A percentile compares a stretch with the other conserved stretches of the same genome.
phyloP scores from a whole-genome alignment of 2,888 invertebrate species.

The Andrena fulva region DNA sequence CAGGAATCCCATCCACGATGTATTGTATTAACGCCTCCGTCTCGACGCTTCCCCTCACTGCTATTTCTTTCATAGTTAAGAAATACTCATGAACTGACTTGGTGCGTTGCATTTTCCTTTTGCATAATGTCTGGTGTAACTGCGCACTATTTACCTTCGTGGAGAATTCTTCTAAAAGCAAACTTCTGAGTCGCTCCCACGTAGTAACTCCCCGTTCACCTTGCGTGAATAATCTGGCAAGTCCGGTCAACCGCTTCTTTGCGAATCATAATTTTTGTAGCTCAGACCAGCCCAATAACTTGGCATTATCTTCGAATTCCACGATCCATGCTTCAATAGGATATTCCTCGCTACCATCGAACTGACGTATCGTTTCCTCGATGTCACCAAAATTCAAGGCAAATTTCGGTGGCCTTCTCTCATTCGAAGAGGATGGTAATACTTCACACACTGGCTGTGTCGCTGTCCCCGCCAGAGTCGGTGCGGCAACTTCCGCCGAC shows the following conservation, averaged over 20 bases:
- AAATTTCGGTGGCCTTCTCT: too few species aligned
- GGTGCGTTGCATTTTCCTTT: not conserved
- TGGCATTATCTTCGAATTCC: constrained; percentile 24
- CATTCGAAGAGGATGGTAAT: too few species aligned
- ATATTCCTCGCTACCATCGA: constrained; percentile 21
- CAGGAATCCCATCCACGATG: not conserved
- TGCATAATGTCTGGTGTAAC: not conserved
- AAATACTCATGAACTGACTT: constrained; percentile 11
- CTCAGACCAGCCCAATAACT: constrained; percentile 14
- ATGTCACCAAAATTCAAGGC: constrained; percentile 13
- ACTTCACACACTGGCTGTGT: too few species aligned
- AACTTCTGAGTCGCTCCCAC: not conserved
- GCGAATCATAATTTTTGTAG: constrained; percentile 24
- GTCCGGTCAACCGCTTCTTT: not conserved
- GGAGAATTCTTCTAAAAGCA: not conserved
- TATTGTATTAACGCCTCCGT: too few species aligned
- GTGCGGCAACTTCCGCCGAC: too few species aligned
- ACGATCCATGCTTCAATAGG: not conserved
- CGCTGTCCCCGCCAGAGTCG: too few species aligned
- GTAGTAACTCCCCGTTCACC: not conserved
- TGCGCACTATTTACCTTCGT: not conserved
- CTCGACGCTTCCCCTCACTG: not conserved
- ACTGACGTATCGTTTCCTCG: constrained; percentile 1
- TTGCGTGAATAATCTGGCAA: constrained; percentile 6
- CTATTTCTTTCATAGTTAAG: constrained; percentile 4